phyloP scores from a whole-genome alignment of 2,113 vertebrate species.

The Chascanopsetta lugubris region DNA sequence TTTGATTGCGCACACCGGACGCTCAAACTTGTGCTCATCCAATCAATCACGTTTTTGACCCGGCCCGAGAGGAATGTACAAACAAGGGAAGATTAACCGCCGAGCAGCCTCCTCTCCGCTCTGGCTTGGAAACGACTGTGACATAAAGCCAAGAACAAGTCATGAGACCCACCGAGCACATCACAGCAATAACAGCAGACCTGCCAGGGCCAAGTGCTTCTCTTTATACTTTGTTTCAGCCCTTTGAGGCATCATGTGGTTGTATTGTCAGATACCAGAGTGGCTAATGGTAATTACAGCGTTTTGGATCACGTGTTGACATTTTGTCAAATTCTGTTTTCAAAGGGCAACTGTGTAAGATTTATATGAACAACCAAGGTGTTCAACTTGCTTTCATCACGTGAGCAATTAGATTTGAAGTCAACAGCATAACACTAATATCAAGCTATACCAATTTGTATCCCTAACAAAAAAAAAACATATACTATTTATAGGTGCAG shows the following conservation, averaged over 20 bases:
- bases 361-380: no score
- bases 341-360: no score
- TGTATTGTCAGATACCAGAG: not conserved
- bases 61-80: not conserved
- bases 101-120: constrained; percentile 28
- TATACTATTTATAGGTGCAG: not conserved
- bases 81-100: constrained; percentile 59
- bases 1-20: no score
- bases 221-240: constrained; percentile 13
- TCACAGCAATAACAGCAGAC: constrained; percentile 5
- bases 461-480: not conserved
- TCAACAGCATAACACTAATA: not conserved
- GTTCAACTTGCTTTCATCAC: no score
- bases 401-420: not conserved
- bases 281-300: not conserved
- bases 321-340: not conserved
- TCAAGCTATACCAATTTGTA: not conserved
- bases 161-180: constrained; percentile 58
- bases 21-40: not conserved
- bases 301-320: not conserved
- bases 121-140: constrained; percentile 34
- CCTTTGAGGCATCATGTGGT: not conserved
- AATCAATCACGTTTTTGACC: no score
- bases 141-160: constrained; percentile 54
- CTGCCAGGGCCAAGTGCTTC: constrained; percentile 2